Conservation (phyloP, 2,797 vertebrate genomes). For the Tapirus indicus region DNA sequence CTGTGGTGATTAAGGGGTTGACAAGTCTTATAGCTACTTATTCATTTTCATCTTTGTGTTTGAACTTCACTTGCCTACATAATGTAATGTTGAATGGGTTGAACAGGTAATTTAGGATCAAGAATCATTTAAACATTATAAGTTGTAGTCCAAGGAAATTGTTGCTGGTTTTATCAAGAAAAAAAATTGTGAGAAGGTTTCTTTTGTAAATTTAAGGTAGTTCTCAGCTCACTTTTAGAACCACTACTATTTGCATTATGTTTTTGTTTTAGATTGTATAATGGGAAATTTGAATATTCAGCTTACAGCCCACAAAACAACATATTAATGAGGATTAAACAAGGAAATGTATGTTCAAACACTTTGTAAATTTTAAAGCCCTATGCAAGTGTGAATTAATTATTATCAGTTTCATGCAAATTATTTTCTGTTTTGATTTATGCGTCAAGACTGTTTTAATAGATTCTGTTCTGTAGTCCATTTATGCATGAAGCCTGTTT, state of each 20-base stretch:
- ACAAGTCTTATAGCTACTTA: neutral
- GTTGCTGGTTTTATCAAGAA: constrained; percentile 20
- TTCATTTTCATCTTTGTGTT: constrained; percentile 45
- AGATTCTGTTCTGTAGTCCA: constrained; percentile 22
- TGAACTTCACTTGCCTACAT: neutral
- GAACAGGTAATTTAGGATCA: constrained; percentile 18
- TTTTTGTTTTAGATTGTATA: constrained; percentile 37
- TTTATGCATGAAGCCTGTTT: constrained; percentile 55
- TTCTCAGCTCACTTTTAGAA: neutral
- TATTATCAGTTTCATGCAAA: constrained; percentile 68
- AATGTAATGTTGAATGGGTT: neutral
- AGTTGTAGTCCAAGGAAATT: constrained; percentile 32
- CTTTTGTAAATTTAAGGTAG: constrained; percentile 46
- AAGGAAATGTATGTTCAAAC: constrained; percentile 28
- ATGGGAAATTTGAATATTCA: constrained; percentile 8
- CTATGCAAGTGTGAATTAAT: constrained; percentile 57
- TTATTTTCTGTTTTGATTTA: constrained; percentile 68
- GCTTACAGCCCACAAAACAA: neutral
- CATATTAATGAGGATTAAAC: constrained; percentile 51
- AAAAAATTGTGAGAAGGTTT: neutral
- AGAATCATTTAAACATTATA: constrained; percentile 31
- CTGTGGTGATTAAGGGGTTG: neutral
- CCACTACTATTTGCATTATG: neutral
- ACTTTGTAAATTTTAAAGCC: constrained; percentile 61
- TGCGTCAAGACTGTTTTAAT: constrained; percentile 53